Base-by-base conservation (phyloP, 2,797 vertebrate species). In the Sebastes reedi region DNA sequence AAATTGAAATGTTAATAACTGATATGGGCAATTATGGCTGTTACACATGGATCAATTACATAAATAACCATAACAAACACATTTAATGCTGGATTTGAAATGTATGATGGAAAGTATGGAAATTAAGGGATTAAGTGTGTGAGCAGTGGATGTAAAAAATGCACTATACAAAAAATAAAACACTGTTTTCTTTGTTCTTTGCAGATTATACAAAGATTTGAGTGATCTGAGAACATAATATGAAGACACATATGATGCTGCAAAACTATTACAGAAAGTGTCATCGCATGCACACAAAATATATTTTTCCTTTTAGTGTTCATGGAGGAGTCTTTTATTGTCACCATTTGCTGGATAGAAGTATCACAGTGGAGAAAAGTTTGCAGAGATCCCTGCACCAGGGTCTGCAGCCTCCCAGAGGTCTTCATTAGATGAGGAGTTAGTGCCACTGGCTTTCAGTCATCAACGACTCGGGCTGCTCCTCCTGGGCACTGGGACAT, bases 381-480 rank as follows among this genome's bases (percentile, higher is more conserved):
- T 81, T 67, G 60, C 56, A 66, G 42, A 73, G 60, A 74, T 66
- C 42, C 39, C 30, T 69, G 39, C 69, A 52, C 58, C 22, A 9
- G 59, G 65, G 29, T 75, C 56, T 54, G 18, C n/a, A 77, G 78
- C 60, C 42, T 89, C 86, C 88, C 91, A 84, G 27, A 77, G 86
- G 88, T 85, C 77, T 89, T 92, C 85, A 87, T 92, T 92, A 93
- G 79, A 67, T 72, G 71, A 86, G 34, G 56, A 84, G 58, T 83
- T 59, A 65, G 75, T 72, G 70, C 70, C 82, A 69, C 72, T 77
- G 70, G 80, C 64, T 81, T 84, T 88, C 73, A 72, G 36, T 79
- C 75, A 84, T 82, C 66, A 78, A 81, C 55, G 66, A 74, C 74
- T 69, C 24, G 1, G 32, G 64, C 58, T 66, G 78, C 75, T 79